These are phyloP conservation scores for Chirona hameri DNA, from an alignment of 2,888 invertebrate genomes.

Conservation along the genomic window DNA sequence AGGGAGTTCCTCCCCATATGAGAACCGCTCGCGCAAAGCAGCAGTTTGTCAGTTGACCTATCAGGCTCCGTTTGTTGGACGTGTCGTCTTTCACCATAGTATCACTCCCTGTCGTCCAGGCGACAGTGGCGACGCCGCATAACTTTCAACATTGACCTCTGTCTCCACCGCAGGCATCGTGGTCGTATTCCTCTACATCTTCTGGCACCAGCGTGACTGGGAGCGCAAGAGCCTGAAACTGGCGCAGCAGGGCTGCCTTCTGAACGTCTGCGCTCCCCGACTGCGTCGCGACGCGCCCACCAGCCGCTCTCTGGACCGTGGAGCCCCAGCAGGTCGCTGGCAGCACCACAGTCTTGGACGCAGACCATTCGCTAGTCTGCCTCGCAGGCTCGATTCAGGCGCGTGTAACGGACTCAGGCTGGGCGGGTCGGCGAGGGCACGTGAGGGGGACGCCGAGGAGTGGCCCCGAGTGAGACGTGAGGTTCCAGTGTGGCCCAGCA, in stretches of 20 bases:
- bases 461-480: neutral
- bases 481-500: neutral
- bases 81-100: too few species aligned
- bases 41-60: too few species aligned
- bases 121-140: too few species aligned
- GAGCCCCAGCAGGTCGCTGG: neutral
- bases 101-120: too few species aligned
- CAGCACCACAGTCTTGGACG: neutral
- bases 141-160: neutral
- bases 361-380: neutral
- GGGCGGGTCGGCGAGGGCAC: too few species aligned
- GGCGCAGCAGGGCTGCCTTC: neutral
- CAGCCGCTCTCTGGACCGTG: neutral
- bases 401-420: too few species aligned
- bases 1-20: too few species aligned
- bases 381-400: neutral
- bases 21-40: too few species aligned
- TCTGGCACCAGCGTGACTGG: conserved; percentile 24
- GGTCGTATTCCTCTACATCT: neutral
- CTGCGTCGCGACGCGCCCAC: neutral
- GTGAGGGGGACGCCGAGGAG: neutral
- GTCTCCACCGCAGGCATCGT: neutral
- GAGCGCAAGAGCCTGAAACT: neutral
- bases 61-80: too few species aligned
- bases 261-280: neutral